phyloP scores from a whole-genome alignment of 92 coral and sea anemone genomes.

The Porites lobata region DNA sequence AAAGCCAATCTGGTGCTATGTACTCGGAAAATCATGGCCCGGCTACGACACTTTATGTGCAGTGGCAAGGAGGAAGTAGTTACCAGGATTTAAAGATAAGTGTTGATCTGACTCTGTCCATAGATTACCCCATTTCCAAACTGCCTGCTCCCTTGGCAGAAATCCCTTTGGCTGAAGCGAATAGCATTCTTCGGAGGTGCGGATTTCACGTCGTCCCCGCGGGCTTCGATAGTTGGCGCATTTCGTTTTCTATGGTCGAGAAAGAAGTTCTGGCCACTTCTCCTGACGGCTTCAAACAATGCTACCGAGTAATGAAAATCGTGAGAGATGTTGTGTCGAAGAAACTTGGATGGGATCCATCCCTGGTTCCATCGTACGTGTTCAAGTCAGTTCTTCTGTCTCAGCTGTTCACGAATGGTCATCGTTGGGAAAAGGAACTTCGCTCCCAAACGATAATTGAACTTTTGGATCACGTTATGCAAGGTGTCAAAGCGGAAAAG shows the following conservation, averaged over 20 bases:
- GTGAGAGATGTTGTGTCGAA: not conserved
- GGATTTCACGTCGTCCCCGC: conserved; percentile 28
- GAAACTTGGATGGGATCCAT: conserved; percentile 3
- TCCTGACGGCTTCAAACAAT: conserved; percentile 15
- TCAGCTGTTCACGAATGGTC: not conserved
- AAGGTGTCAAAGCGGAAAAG: not conserved
- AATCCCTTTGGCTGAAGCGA: not conserved
- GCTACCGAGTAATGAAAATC: conserved; percentile 6
- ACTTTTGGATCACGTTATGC: not conserved
- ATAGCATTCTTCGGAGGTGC: not conserved
- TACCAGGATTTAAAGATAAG: not conserved
- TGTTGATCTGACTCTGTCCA: conserved; percentile 12
- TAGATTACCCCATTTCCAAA: conserved; percentile 1
- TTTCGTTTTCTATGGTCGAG: conserved; percentile 26
- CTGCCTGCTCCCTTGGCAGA: conserved; percentile 6
- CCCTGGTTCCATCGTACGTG: conserved; percentile 26
- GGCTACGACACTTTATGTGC: conserved; percentile 15
- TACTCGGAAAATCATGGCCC: conserved; percentile 26
- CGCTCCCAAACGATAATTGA: not conserved
- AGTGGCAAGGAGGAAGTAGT: conserved; percentile 10
- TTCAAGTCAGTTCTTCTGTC: conserved; percentile 10
- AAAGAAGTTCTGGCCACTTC: conserved; percentile 12
- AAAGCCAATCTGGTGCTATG: conserved; percentile 3
- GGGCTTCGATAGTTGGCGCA: conserved; percentile 19
- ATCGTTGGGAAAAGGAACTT: not conserved